Percentiles rank a stretch among this genome's conserved stretches.
phyloP scores from a whole-genome alignment of 2,113 vertebrate species.

The Anarrhichthys ocellatus region DNA sequence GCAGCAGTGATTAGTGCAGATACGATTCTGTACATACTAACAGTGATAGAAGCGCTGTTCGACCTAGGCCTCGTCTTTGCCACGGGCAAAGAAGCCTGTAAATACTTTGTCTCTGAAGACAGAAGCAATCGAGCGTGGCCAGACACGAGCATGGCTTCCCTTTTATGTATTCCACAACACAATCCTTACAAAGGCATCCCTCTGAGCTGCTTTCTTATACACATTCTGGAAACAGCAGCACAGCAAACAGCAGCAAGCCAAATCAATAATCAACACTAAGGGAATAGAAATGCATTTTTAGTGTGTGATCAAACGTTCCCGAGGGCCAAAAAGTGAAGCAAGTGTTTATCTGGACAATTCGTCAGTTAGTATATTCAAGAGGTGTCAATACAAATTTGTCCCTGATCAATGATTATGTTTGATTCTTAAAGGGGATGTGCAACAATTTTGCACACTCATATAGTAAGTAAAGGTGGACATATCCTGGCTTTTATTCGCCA shows the following conservation, averaged over 20 bases:
- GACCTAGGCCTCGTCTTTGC: conserved; percentile 79
- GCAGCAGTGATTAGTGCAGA: conserved; percentile 47
- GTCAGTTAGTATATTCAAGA: background rate
- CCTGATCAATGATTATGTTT: background rate
- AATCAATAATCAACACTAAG: conserved; percentile 57
- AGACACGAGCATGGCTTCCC: conserved; percentile 42
- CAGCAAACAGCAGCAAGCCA: conserved; percentile 29
- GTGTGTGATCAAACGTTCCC: conserved; percentile 12
- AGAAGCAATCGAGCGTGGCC: conserved; percentile 57
- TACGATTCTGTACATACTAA: conserved; percentile 36
- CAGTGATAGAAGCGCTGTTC: conserved; percentile 11
- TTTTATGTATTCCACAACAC: conserved; percentile 56
- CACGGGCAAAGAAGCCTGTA: conserved; percentile 65
- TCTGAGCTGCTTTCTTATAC: conserved; percentile 36
- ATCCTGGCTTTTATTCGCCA: background rate
- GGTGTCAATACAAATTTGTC: background rate
- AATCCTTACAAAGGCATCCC: conserved; percentile 46
- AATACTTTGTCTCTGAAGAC: conserved; percentile 76
- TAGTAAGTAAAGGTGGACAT: background rate
- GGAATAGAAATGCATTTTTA: conserved; percentile 26
- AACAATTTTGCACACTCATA: no score
- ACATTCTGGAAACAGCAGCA: conserved; percentile 34
- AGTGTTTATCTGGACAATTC: conserved; percentile 1
- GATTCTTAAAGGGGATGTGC: background rate
- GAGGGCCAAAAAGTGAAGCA: conserved; percentile 2